Percentiles rank a stretch among this genome's conserved stretches.
Evolutionary conservation across 2,888 invertebrate species (phyloP).

Genomic region (Drosophila greeni): DNA sequence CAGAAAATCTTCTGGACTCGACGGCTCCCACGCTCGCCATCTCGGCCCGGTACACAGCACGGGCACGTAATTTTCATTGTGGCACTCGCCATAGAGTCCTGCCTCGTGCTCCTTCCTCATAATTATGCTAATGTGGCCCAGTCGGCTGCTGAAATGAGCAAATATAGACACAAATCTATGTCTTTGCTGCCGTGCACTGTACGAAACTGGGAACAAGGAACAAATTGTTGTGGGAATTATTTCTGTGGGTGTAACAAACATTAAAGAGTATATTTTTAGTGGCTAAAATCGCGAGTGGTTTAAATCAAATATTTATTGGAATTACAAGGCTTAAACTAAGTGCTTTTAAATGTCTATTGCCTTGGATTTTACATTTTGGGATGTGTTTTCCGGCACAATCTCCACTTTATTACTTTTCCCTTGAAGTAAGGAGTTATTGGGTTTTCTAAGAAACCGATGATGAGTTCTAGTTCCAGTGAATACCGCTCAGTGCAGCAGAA

Average conservation of each 20-base stretch:
- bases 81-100: conserved; percentile 26
- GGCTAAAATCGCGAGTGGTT: background rate
- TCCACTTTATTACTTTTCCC: background rate
- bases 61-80: conserved; percentile 51
- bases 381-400: background rate
- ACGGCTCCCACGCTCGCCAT: conserved; percentile 15
- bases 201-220: background rate
- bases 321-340: background rate
- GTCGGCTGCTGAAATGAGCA: conserved; percentile 41
- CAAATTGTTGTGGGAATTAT: too few species aligned
- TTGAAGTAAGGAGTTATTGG: background rate
- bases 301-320: background rate
- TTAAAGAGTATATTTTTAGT: background rate
- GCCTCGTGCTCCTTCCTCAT: conserved; percentile 25
- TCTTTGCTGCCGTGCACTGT: conserved; percentile 1
- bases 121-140: conserved; percentile 62
- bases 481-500: conserved; percentile 4
- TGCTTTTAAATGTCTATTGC: background rate
- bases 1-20: conserved; percentile 21
- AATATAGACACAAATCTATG: conserved; percentile 53
- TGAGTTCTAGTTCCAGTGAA: background rate
- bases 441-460: background rate
- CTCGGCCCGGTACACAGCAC: conserved; percentile 28
- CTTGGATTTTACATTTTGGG: background rate
- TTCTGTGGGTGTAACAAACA: too few species aligned